Percentiles rank a stretch among this genome's conserved stretches.
These are phyloP conservation scores for Tribolium madens DNA, from an alignment of 1,140 invertebrate species.

Conservation along the genomic window DNA sequence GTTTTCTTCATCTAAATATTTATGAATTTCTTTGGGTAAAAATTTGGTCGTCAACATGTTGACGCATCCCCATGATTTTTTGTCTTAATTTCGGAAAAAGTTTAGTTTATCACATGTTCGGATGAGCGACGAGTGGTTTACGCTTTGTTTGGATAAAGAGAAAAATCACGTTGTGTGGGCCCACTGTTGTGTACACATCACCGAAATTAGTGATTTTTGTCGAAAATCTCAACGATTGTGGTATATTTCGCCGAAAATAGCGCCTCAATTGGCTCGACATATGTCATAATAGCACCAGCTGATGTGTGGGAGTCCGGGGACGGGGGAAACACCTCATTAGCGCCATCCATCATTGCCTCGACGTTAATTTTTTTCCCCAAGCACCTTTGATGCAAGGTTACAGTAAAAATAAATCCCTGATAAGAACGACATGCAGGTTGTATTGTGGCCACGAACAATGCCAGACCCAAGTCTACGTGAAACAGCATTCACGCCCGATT, in stretches of 20 bases:
- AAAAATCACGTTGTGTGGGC: slow-evolving; percentile 50
- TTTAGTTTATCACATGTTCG: slow-evolving; percentile 52
- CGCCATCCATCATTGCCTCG: slow-evolving; percentile 52
- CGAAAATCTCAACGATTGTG: neutral
- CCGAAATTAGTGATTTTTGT: slow-evolving; percentile 44
- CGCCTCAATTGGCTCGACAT: slow-evolving; percentile 51
- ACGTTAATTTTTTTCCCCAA: slow-evolving; percentile 49
- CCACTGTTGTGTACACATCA: slow-evolving; percentile 41
- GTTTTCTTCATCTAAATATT: neutral
- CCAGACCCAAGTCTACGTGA: slow-evolving; percentile 44
- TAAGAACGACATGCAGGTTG: slow-evolving; percentile 43
- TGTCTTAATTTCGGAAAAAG: slow-evolving; percentile 27
- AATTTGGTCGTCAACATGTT: neutral
- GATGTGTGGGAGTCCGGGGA: slow-evolving; percentile 9
- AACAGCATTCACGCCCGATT: slow-evolving; percentile 48
- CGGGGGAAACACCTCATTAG: slow-evolving; percentile 50
- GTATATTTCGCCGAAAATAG: slow-evolving; percentile 46
- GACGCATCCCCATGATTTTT: neutral
- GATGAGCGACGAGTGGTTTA: slow-evolving; percentile 51
- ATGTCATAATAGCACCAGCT: slow-evolving; percentile 47
- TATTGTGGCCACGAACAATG: slow-evolving; percentile 41
- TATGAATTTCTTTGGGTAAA: neutral
- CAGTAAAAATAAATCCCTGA: slow-evolving; percentile 12
- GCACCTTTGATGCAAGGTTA: slow-evolving; percentile 44
- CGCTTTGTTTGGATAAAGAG: slow-evolving; percentile 50